Conservation (phyloP, 2,113 vertebrate genomes). For the Stictonetta naevosa region DNA sequence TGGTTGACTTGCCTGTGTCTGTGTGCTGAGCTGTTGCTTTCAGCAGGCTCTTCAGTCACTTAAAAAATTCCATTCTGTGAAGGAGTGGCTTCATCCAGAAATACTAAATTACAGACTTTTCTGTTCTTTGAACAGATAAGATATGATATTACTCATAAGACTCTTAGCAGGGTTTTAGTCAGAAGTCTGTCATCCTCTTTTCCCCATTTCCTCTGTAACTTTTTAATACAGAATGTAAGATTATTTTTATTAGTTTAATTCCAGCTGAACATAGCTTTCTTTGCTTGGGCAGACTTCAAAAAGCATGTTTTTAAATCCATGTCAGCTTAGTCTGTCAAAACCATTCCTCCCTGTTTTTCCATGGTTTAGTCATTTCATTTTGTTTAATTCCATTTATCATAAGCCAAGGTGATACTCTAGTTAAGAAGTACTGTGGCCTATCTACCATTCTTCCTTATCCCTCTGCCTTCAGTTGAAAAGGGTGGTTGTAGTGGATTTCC, state of each 20-base stretch:
- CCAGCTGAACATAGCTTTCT: background rate
- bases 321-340: background rate
- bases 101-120: background rate
- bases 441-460: background rate
- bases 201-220: background rate
- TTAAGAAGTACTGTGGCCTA: background rate
- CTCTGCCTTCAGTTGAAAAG: background rate
- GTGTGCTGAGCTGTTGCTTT: background rate
- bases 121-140: background rate
- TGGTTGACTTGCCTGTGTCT: background rate
- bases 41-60: background rate
- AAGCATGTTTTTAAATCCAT: background rate
- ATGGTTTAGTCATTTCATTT: background rate
- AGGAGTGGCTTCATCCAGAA: background rate
- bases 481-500: background rate
- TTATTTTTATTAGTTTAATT: background rate
- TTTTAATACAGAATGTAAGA: background rate
- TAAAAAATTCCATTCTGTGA: background rate
- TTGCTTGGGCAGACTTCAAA: background rate
- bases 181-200: background rate
- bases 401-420: background rate
- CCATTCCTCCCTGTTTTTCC: background rate
- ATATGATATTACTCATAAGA: background rate
- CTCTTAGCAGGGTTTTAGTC: background rate
- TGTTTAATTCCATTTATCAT: background rate